These are phyloP conservation scores for Alviniconcha strummeri DNA, from an alignment of 2,888 invertebrate species.

Conservation along the genomic window DNA sequence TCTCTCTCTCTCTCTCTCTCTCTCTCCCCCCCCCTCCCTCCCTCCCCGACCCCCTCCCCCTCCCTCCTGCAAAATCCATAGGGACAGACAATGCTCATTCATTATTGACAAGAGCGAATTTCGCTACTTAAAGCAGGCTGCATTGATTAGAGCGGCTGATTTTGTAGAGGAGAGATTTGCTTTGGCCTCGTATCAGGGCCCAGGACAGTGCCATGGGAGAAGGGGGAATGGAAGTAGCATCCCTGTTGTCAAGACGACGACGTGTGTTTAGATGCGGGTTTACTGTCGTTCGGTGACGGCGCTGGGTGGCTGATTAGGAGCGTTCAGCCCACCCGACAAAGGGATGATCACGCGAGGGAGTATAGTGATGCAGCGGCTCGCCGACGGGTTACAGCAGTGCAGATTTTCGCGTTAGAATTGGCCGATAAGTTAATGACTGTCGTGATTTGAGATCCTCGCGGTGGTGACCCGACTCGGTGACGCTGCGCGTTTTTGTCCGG, in stretches of 20 bases:
- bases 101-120: background rate
- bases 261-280: background rate
- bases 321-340: no score
- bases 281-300: background rate
- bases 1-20: no score
- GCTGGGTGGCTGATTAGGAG: background rate
- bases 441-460: no score
- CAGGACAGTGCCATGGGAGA: background rate
- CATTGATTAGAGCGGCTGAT: slow-evolving; percentile 5
- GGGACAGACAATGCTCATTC: background rate
- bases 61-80: background rate
- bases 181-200: background rate
- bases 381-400: no score
- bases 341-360: no score
- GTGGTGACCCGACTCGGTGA: no score
- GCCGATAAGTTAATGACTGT: no score
- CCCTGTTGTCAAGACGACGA: slow-evolving; percentile 6
- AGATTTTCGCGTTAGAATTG: no score
- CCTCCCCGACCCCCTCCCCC: no score
- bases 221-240: background rate
- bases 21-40: no score
- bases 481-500: no score
- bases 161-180: background rate
- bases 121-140: background rate
- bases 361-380: no score